A percentile compares a stretch with the other conserved stretches of the same genome.
phyloP scores from a whole-genome alignment of 2,797 vertebrate species.

The Linurgus olivaceus region DNA sequence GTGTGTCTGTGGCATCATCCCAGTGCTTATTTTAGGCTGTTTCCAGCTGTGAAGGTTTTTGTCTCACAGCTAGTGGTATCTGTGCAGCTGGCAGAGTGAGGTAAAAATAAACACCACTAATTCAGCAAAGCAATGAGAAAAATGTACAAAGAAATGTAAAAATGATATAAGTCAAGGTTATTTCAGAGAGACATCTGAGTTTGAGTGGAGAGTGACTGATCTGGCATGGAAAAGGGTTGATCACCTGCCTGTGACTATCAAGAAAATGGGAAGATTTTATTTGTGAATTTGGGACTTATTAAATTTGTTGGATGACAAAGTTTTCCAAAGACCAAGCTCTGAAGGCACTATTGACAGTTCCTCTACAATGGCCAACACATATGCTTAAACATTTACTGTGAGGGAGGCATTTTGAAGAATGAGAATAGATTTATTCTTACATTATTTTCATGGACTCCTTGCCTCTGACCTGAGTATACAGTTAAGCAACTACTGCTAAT shows the following conservation, averaged over 20 bases:
- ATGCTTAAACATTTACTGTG: not conserved
- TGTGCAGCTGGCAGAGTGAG: conserved; percentile 49
- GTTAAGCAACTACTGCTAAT: not conserved
- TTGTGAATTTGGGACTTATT: not conserved
- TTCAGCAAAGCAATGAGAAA: conserved; percentile 38
- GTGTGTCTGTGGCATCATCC: conserved; percentile 60
- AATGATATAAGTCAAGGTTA: conserved; percentile 37
- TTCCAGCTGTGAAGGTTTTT: conserved; percentile 69
- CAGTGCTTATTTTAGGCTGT: conserved; percentile 54
- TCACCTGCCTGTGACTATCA: not conserved
- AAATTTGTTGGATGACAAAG: not conserved
- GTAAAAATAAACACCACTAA: conserved; percentile 61
- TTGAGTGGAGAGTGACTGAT: not conserved
- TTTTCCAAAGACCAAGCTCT: not conserved
- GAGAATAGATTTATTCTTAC: not conserved
- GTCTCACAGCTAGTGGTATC: conserved; percentile 65
- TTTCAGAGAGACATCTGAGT: conserved; percentile 2
- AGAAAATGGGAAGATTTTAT: not conserved
- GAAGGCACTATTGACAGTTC: not conserved
- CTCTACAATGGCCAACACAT: not conserved
- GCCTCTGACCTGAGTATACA: not conserved
- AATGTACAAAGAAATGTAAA: conserved; percentile 25
- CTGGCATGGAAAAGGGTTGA: not conserved
- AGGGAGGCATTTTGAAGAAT: not conserved
- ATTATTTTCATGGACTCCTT: not conserved